phyloP scores from a whole-genome alignment of 1,140 invertebrate species.

The Bombus balteatus region DNA sequence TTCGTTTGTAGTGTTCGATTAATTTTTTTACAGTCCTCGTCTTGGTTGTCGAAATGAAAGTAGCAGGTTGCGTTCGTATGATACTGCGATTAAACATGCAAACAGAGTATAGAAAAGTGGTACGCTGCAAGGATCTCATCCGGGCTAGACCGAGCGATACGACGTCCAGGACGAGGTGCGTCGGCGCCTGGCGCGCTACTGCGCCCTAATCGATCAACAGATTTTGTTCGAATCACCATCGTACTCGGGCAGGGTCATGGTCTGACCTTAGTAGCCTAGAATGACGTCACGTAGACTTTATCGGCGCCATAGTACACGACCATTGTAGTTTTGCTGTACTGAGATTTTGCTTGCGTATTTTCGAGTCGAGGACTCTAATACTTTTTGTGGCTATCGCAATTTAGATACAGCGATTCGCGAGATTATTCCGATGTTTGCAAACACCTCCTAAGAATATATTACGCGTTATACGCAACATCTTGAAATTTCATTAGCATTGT shows the following conservation, averaged over 20 bases:
- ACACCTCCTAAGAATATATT: background rate
- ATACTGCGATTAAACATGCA: background rate
- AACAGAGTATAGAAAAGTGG: conserved; percentile 46
- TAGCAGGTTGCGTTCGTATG: background rate
- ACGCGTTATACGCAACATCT: no score
- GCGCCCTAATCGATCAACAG: conserved; percentile 58
- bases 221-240: conserved; percentile 61
- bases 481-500: background rate
- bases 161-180: conserved; percentile 45
- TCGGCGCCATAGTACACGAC: background rate
- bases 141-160: conserved; percentile 10
- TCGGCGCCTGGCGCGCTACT: conserved; percentile 53
- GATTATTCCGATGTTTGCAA: no score
- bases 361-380: background rate
- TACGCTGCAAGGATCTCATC: conserved; percentile 37
- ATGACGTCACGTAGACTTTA: conserved; percentile 52
- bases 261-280: conserved; percentile 54
- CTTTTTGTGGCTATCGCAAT: background rate
- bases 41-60: background rate
- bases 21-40: background rate
- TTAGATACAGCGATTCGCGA: no score
- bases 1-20: background rate
- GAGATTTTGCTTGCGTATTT: background rate
- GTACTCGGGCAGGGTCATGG: conserved; percentile 57
- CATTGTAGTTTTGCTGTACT: background rate